Evolutionary conservation across 2,797 vertebrate species (phyloP).

Genomic region (Vespertilio murinus): DNA sequence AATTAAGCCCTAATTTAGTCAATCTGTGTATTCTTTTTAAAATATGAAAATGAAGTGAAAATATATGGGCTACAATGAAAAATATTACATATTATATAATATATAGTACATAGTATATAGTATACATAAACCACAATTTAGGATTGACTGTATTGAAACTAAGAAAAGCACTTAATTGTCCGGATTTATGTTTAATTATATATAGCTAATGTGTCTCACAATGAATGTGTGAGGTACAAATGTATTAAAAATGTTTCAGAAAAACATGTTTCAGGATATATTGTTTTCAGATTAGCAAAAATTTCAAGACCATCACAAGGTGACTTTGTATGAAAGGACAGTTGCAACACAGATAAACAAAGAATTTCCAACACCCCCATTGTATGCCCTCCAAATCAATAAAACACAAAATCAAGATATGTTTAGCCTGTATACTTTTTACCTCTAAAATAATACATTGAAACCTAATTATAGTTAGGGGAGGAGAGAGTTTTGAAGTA

Average conservation of each 20-base stretch:
- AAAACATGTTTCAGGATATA: slow-evolving; percentile 21
- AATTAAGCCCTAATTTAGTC: not conserved
- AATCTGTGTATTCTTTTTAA: not conserved
- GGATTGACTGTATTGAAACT: not conserved
- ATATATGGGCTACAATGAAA: not conserved
- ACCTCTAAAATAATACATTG: not conserved
- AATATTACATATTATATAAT: not conserved
- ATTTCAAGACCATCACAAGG: not conserved
- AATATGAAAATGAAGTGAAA: not conserved
- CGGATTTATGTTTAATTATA: slow-evolving; percentile 22
- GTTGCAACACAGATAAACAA: not conserved
- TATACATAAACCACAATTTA: not conserved
- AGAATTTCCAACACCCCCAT: not conserved
- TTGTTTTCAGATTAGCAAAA: not conserved
- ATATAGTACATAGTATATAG: not conserved
- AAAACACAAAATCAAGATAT: not conserved
- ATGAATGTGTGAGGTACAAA: not conserved
- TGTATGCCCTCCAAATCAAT: not conserved
- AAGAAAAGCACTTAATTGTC: slow-evolving; percentile 1
- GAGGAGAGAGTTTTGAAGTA: slow-evolving; percentile 34
- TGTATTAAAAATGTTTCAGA: slow-evolving; percentile 19
- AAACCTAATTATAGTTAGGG: not conserved
- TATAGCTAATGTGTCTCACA: not conserved
- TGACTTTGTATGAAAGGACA: slow-evolving; percentile 42
- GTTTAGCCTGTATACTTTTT: not conserved